A percentile compares a stretch with the other conserved stretches of the same genome.
phyloP scores from a whole-genome alignment of 2,113 vertebrate genomes.

The Lophura nycthemera region DNA sequence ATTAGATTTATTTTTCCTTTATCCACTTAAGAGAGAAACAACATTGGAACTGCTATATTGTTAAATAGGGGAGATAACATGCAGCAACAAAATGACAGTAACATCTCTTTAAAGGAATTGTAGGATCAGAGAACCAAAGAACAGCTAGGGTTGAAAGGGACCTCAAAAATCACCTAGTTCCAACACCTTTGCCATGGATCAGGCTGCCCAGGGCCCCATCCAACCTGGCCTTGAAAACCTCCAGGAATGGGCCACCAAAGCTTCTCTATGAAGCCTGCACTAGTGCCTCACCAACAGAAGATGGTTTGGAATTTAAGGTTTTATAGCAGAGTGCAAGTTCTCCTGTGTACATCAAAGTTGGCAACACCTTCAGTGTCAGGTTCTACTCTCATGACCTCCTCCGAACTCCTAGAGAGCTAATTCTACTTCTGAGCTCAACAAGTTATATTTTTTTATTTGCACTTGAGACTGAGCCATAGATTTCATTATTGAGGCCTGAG shows the following conservation, averaged over 20 bases:
- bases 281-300: background rate
- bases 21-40: background rate
- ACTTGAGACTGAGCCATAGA: background rate
- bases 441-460: background rate
- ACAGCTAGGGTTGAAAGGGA: too few species aligned
- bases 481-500: slow-evolving; percentile 3
- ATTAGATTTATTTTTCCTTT: background rate
- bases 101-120: background rate
- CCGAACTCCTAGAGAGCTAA: background rate
- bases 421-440: background rate
- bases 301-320: background rate
- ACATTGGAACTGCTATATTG: background rate
- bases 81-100: background rate
- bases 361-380: background rate
- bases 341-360: background rate
- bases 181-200: too few species aligned
- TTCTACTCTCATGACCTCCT: background rate
- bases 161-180: too few species aligned
- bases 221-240: too few species aligned
- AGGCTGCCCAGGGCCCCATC: too few species aligned
- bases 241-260: too few species aligned
- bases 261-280: too few species aligned
- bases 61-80: background rate
- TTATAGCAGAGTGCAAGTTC: background rate
- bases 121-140: too few species aligned